phyloP scores from a whole-genome alignment of 2,113 vertebrate species.

The human region DNA sequence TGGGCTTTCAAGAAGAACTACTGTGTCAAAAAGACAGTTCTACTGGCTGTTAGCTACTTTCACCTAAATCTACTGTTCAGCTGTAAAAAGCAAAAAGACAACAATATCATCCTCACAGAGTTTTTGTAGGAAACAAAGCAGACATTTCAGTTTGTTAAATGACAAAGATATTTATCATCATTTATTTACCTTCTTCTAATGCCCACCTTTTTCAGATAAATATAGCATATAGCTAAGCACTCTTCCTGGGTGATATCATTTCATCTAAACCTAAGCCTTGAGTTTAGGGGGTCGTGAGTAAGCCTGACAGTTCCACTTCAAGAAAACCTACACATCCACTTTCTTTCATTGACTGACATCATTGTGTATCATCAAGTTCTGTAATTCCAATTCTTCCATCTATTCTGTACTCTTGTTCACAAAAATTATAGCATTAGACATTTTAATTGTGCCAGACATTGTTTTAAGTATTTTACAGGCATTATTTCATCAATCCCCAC shows the following conservation, averaged over 20 bases:
- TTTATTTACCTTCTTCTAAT: background rate
- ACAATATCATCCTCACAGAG: background rate
- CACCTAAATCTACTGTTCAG: background rate
- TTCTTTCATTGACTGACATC: background rate
- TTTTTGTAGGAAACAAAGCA: background rate
- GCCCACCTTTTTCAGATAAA: background rate
- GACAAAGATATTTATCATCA: background rate
- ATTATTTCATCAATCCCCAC: background rate
- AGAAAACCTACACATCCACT: background rate
- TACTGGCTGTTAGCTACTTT: background rate
- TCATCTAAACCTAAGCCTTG: background rate
- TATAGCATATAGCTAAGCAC: background rate
- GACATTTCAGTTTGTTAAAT: background rate
- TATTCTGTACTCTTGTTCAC: background rate
- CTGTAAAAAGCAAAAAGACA: background rate
- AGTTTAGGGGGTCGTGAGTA: too few species aligned
- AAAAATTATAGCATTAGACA: background rate
- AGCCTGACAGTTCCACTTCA: background rate
- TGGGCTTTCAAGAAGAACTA: background rate
- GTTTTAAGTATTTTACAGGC: background rate
- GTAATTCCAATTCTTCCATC: slow-evolving; percentile 22
- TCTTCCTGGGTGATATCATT: background rate
- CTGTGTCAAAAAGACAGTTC: background rate
- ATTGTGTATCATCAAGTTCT: background rate
- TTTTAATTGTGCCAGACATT: background rate